These are phyloP conservation scores for Buphagus erythrorhynchus DNA, from an alignment of 2,797 vertebrate species.

Conservation along the genomic window DNA sequence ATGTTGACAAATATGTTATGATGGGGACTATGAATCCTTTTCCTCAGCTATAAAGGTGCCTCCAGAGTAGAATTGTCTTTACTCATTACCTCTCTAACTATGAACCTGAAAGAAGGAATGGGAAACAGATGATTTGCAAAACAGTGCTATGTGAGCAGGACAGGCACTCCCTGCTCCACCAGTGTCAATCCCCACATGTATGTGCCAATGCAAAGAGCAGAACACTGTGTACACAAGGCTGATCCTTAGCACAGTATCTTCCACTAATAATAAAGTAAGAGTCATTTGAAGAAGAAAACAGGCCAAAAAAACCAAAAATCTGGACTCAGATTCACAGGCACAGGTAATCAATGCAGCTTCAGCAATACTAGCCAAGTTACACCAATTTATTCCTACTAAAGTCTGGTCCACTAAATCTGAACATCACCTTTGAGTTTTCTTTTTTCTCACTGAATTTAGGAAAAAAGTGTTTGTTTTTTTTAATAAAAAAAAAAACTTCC, in stretches of 20 bases:
- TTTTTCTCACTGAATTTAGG: not conserved
- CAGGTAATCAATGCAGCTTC: not conserved
- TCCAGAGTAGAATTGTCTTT: not conserved
- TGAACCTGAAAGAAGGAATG: not conserved
- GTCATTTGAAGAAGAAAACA: not conserved
- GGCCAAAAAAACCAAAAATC: not conserved
- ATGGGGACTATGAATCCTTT: not conserved
- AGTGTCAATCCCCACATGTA: not conserved
- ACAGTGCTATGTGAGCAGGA: not conserved
- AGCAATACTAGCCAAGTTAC: not conserved
- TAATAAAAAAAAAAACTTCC: not conserved
- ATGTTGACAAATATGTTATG: not conserved
- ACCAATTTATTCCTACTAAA: not conserved
- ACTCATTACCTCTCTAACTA: not conserved
- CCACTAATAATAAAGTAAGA: not conserved
- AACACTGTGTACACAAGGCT: not conserved
- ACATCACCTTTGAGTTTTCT: not conserved
- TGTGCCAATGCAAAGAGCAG: not conserved
- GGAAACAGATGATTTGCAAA: not conserved
- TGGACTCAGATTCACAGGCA: not conserved
- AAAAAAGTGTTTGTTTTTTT: not conserved
- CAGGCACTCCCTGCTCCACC: not conserved
- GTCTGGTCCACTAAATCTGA: not conserved
- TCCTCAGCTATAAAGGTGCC: not conserved
- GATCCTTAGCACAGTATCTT: not conserved